phyloP scores from a whole-genome alignment of 2,113 vertebrate genomes.

The Stomatorhinus ivindoensis region DNA sequence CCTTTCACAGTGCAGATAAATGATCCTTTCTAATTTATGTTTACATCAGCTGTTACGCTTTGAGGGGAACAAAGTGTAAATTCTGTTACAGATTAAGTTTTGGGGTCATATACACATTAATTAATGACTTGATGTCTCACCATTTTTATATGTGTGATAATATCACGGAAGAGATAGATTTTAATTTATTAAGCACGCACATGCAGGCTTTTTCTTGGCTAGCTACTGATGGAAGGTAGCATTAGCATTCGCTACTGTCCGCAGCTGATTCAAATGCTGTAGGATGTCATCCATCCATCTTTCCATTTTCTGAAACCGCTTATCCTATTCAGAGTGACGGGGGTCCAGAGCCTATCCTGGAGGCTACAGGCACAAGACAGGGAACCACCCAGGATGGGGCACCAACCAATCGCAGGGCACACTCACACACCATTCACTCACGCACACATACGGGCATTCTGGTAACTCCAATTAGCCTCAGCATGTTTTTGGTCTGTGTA shows the following conservation, averaged over 20 bases:
- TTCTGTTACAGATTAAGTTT: neutral
- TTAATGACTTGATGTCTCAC: neutral
- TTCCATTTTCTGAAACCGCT: too few species aligned
- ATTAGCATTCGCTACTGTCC: neutral
- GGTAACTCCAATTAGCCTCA: too few species aligned
- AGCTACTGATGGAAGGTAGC: neutral
- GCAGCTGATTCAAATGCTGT: neutral
- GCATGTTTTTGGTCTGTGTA: too few species aligned
- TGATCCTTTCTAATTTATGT: neutral
- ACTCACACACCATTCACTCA: too few species aligned
- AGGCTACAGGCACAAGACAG: too few species aligned
- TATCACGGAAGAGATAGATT: neutral
- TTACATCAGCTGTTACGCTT: neutral
- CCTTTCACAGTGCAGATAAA: neutral
- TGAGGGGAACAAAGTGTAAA: slow-evolving; percentile 1
- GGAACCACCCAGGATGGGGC: too few species aligned
- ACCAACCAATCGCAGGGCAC: too few species aligned
- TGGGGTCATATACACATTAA: slow-evolving; percentile 5
- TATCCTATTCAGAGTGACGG: too few species aligned
- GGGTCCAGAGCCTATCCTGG: too few species aligned
- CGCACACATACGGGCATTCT: too few species aligned
- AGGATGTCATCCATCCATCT: neutral
- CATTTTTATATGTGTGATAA: neutral
- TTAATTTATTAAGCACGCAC: neutral
- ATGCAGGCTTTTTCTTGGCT: neutral